Evolutionary conservation across 2,797 vertebrate genomes (phyloP), one percentile per base, ranked within the genome.

Genomic region (Clamator glandarius): DNA sequence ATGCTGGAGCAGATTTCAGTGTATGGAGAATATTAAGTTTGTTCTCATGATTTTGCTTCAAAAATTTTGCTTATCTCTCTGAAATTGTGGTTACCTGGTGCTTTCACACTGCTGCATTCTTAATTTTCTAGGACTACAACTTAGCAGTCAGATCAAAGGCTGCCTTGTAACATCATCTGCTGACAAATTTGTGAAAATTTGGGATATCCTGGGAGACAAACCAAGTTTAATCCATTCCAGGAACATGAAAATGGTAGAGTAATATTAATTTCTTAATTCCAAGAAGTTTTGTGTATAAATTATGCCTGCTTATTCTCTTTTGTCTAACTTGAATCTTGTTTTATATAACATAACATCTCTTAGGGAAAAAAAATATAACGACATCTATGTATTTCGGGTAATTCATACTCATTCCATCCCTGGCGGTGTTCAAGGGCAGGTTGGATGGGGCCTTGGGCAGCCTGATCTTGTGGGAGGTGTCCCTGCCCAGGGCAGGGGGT

Each of bases 201-300:
- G 99, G 99, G 99, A 99, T 96, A 99, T 99, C 81, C 77, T 99
- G 50, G 98, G 98, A 75, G 98, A 99, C 94, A 99, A 98, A 96
- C 99, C 99, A 48, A 99, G 97, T 94, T 98, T 99, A 72, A 90
- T 99, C 82, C 99, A 99, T 95, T 98, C 99, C 41, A 97, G 99
- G 69, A 99, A 99, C 90, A 99, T 99, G 99, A 99, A 99, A 97
- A 99, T 99, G 99, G 99, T 99, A 97, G 10, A 68, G 57, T 87
- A 75, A 62, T 84, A 69, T 19, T 86, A 4, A 52, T 55, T 67
- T 58, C 5, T 89, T 81, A 13, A 68, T 85, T 72, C 58, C 10
- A 19, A 0, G 25, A 36, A 55, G 46, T 33, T 41, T 62, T 83
- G 20, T 29, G 3, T 64, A 35, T 59, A 46, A 75, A 57, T 42